Conservation (phyloP, 1,140 invertebrate genomes). For the Catajapyx aquilonaris region DNA sequence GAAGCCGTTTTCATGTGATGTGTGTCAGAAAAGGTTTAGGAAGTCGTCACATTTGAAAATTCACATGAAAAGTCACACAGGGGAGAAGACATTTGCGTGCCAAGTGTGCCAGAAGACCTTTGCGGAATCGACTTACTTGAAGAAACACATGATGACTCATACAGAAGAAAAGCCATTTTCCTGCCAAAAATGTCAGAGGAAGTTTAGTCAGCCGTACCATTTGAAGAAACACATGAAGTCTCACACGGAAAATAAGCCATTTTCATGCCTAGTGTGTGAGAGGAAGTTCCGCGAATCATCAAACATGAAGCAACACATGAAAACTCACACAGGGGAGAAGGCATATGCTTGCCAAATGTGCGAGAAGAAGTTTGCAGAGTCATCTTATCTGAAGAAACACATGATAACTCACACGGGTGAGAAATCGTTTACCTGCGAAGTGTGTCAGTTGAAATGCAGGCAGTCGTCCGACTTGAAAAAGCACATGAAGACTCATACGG, state of each 20-base stretch:
- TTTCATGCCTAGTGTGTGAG: slow-evolving; percentile 2
- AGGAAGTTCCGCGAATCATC: background rate
- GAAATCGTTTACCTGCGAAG: background rate
- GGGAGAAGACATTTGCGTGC: background rate
- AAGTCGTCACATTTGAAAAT: background rate
- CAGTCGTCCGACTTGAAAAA: background rate
- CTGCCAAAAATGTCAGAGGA: background rate
- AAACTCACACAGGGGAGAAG: background rate
- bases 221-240: background rate
- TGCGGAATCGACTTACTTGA: background rate
- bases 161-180: slow-evolving; percentile 1
- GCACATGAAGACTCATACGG: slow-evolving; percentile 2
- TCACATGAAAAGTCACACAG: slow-evolving; percentile 3
- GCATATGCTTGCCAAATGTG: background rate
- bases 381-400: background rate
- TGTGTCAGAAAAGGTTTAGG: background rate
- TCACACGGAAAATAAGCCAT: slow-evolving; percentile 4
- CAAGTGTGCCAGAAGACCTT: background rate
- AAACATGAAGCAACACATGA: background rate
- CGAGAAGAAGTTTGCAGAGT: background rate
- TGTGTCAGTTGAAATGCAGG: background rate
- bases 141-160: slow-evolving; percentile 1
- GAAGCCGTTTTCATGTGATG: background rate
- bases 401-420: slow-evolving; percentile 2
- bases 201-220: background rate